A percentile compares a stretch with the other conserved stretches of the same genome.
phyloP scores from a whole-genome alignment of 2,888 invertebrate genomes.

The Pristionchus fissidentatus region DNA sequence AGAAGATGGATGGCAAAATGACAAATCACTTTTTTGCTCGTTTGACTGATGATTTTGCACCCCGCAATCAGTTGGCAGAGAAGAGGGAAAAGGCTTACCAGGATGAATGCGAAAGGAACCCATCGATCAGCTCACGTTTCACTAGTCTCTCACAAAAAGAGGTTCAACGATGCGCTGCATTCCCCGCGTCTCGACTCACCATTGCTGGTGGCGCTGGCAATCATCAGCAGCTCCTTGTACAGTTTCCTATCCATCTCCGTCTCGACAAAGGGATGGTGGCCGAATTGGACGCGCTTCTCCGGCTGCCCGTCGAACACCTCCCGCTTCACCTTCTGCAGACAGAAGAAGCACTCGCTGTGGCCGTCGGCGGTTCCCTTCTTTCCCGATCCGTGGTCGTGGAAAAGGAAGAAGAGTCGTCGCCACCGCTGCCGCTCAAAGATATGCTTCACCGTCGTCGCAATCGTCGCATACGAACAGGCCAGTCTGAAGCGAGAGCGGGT shows the following conservation, averaged over 20 bases:
- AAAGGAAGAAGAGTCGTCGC: conserved; percentile 80
- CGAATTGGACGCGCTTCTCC: conserved; percentile 60
- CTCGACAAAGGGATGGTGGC: conserved; percentile 77
- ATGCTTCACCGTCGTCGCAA: conserved; percentile 68
- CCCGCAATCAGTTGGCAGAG: not conserved
- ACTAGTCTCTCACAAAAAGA: not conserved
- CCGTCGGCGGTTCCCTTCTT: conserved; percentile 63
- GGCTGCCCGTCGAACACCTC: conserved; percentile 66
- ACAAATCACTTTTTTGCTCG: not conserved
- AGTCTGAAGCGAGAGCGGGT: conserved; percentile 87
- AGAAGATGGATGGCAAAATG: not conserved
- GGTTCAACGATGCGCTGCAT: not conserved
- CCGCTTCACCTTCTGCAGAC: conserved; percentile 73
- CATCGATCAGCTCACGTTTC: not conserved
- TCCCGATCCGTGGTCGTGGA: conserved; percentile 65
- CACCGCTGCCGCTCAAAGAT: conserved; percentile 77
- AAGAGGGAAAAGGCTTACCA: not conserved
- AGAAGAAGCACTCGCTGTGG: conserved; percentile 71
- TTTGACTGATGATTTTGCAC: not conserved
- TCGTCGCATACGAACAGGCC: conserved; percentile 83
- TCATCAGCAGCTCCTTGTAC: conserved; percentile 81
- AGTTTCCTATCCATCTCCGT: conserved; percentile 82
- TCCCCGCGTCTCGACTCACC: conserved; percentile 60
- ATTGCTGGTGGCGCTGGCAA: conserved; percentile 78
- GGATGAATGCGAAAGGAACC: not conserved